Evolutionary conservation across 2,888 invertebrate genomes (phyloP), one percentile per base, ranked within the genome.

Genomic region (Hartigia nigra): DNA sequence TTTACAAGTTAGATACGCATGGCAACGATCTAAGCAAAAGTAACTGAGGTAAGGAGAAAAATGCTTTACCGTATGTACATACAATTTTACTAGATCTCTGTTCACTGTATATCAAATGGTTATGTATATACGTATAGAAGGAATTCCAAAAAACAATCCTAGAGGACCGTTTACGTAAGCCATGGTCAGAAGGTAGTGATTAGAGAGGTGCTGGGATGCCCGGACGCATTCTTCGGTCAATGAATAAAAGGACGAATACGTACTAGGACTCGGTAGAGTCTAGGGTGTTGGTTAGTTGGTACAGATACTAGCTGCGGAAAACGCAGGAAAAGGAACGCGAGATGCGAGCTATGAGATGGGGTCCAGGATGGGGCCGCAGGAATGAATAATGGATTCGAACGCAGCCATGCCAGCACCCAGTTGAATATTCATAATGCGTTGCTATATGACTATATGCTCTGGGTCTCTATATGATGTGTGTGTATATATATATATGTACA

Each of bases 331-430:
- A 80, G 70, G 78, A 77, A 74, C 76, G 78, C 77, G 78, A 79
- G 78, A 77, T 81, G 81, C 82, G 78, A 78, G 78, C 77, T 39
- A 37, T 74, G 76, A 76, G 70, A 72, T 76, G 75, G 31, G 39
- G 55, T 69, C 83, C 78, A 83, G 83, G 86, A 86, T 87, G 88
- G 86, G 86, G 88, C 87, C 86, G 84, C 86, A 83, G 82, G 85
- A 87, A 91, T 91, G 91, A 91, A 91, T 91, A 91, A 91, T 91
- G 91, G 89, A 91, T 91, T 86, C 86, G 88, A 87, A 88, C 87
- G 89, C 88, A 85, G 90, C 89, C 90, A 90, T 90, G 87, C 88
- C 89, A 83, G 85, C 83, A 84, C 83, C 84, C 83, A 84, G 84
- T 88, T 89, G 89, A 89, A 89, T 89, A 89, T 89, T 89, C 89